Base-by-base conservation (phyloP, 2,797 vertebrate species). In the Scolopax rusticola region DNA sequence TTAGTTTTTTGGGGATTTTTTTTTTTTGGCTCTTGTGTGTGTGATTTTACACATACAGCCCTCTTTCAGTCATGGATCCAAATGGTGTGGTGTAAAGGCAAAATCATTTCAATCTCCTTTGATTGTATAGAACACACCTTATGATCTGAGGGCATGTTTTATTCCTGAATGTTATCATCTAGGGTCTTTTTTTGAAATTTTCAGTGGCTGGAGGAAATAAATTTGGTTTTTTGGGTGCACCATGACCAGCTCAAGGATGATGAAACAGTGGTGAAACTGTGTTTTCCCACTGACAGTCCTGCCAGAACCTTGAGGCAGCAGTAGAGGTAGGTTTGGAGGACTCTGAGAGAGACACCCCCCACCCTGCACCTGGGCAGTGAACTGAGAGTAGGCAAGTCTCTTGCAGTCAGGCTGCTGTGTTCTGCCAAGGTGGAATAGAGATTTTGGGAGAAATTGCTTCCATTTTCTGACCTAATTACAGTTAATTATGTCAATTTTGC, bases 391-490 rank as follows among this genome's bases (percentile, higher is more conserved):
- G 65, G 36, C 78, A 82, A 69, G 25, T 51, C 68, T 83, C 9
- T 57, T 80, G 17, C 61, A 43, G 57, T n/a, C 64, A 77, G 24
- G 36, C 56, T 89, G 45, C 54, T 56, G 28, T 87, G 51, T 85
- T 91, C 36, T 91, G 65, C 65, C 65, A 95, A 91, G 45, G 50
- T 85, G 57, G 38, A 84, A 51, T 18, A 89, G 71, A 87, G 60
- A 51, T 84, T 91, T 60, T 76, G 40, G 40, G 89, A 74, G 76
- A 81, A 93, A 80, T 53, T 54, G 41, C 15, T 95, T 95, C 79
- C 11, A 53, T 95, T 91, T 95, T 95, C 61, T 94, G 91, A 89
- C 79, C 76, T 86, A 88, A 93, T 95, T 96, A 53, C 33, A 86
- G 33, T 80, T 91, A 92, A 87, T 87, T 77, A 69, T 0, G 4